These are phyloP conservation scores for Tipula unca DNA, from an alignment of 2,888 invertebrate genomes.

Conservation along the genomic window DNA sequence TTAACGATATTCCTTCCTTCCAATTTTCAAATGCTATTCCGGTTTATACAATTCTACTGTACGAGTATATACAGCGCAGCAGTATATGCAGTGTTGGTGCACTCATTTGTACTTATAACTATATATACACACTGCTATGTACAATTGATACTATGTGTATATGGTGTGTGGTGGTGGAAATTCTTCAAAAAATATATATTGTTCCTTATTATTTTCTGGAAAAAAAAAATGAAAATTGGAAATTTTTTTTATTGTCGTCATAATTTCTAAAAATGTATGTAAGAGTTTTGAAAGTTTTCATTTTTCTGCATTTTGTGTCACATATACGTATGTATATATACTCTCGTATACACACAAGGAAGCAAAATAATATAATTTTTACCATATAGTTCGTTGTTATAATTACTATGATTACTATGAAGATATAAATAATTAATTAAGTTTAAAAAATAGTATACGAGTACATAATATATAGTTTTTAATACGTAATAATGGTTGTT, in stretches of 20 bases:
- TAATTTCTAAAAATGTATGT: background rate
- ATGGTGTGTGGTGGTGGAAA: background rate
- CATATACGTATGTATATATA: background rate
- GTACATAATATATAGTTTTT: background rate
- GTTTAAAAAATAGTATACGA: background rate
- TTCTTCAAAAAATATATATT: background rate
- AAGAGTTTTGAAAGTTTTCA: background rate
- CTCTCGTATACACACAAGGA: background rate
- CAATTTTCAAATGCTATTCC: background rate
- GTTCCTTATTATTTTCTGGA: background rate
- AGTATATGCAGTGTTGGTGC: background rate
- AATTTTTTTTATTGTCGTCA: background rate
- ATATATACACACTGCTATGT: background rate
- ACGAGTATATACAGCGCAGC: background rate
- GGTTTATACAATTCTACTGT: background rate
- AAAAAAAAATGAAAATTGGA: background rate
- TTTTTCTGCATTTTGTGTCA: background rate
- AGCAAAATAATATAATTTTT: background rate
- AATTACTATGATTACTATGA: background rate
- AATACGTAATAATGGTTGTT: background rate
- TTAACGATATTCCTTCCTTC: background rate
- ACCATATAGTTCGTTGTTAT: background rate
- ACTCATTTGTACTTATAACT: background rate
- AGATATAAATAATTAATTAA: background rate
- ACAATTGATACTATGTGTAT: background rate